phyloP scores from a whole-genome alignment of 2,797 vertebrate species.

The Scolopax rusticola region DNA sequence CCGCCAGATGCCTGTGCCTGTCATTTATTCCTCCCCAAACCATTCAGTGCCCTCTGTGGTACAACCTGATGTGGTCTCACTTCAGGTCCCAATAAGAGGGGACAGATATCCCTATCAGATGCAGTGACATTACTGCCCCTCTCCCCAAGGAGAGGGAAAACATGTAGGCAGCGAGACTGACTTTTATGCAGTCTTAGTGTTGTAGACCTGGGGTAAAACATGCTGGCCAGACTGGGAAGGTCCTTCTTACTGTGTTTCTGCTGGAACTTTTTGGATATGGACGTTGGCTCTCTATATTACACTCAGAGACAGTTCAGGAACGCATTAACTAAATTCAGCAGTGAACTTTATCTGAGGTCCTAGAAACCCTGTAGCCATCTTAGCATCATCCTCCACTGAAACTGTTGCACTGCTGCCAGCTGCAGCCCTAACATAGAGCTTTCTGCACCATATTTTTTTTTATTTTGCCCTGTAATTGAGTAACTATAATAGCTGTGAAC shows the following conservation, averaged over 20 bases:
- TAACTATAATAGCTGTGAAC: not conserved
- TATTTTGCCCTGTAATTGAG: not conserved
- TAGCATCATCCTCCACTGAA: not conserved
- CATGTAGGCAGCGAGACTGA: not conserved
- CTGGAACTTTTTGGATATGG: not conserved
- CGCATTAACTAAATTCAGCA: not conserved
- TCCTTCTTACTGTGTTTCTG: not conserved
- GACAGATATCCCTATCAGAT: not conserved
- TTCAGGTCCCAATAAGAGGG: not conserved
- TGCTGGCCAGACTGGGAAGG: not conserved
- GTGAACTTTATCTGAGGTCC: not conserved
- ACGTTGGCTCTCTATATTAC: not conserved
- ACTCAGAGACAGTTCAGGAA: not conserved
- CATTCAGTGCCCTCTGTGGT: not conserved
- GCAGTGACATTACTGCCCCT: not conserved
- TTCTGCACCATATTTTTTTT: not conserved
- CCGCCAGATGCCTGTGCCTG: not conserved
- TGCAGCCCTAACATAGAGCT: not conserved
- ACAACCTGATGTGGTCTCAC: not conserved
- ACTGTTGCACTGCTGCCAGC: not conserved
- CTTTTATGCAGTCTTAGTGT: rapidly evolving
- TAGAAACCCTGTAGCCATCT: not conserved
- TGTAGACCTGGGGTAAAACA: not conserved
- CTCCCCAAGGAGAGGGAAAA: not conserved
- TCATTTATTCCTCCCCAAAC: not conserved